Conservation (phyloP, 2,888 invertebrate genomes). For the Galeruca laticollis region DNA sequence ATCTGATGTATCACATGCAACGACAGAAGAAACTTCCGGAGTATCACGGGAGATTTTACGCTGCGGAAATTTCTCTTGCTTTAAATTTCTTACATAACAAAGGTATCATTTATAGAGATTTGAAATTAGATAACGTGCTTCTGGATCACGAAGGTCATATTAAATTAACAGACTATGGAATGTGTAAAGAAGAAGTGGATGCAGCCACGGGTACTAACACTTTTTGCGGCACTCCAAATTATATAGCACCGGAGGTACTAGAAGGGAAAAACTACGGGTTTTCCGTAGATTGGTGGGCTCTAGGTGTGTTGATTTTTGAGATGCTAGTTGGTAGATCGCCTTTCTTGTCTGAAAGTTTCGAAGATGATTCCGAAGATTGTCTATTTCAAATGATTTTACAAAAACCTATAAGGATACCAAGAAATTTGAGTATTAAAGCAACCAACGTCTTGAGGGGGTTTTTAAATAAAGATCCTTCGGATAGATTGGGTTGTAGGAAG, state of each 20-base stretch:
- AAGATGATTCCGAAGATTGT: conserved; percentile 99
- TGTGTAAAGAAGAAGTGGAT: conserved; percentile 97
- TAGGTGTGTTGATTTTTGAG: conserved; percentile 97
- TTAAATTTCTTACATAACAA: conserved; percentile 97
- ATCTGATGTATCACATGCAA: conserved; percentile 99
- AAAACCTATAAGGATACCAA: conserved; percentile 98
- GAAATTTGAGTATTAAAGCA: conserved; percentile 96
- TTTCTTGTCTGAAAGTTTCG: conserved; percentile 96
- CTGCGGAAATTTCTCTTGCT: conserved; percentile 98
- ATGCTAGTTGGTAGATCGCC: conserved; percentile 99
- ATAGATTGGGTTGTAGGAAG: conserved; percentile 93
- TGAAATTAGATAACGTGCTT: conserved; percentile 97
- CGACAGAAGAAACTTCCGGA: conserved; percentile 95
- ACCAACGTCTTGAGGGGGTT: conserved; percentile 97
- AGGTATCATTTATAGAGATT: conserved; percentile 97
- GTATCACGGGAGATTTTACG: conserved; percentile 96
- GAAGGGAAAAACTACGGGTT: conserved; percentile 92
- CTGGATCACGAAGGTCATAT: conserved; percentile 99
- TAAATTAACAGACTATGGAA: conserved; percentile 98
- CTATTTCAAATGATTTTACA: conserved; percentile 97
- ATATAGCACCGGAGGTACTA: conserved; percentile 98
- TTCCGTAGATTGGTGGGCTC: conserved; percentile 98
- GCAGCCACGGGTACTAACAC: conserved; percentile 97
- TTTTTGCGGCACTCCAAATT: conserved; percentile 97
- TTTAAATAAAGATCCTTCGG: conserved; percentile 96